Evolutionary conservation across 2,888 invertebrate species (phyloP).

Genomic region (Dorcus parallelipipedus): DNA sequence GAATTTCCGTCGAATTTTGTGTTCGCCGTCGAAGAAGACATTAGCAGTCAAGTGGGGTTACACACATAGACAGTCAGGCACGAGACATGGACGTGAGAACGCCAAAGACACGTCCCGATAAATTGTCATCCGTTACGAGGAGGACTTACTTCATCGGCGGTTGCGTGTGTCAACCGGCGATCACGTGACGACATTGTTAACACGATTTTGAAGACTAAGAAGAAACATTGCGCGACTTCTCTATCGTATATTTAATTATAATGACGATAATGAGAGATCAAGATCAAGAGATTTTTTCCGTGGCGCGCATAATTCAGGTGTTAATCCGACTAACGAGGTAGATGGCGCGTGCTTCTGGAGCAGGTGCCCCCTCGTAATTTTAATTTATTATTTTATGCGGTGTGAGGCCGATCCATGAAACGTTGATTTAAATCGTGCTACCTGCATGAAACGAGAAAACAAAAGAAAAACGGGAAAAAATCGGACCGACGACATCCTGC

Average conservation of each 20-base stretch:
- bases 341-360: conserved; percentile 28
- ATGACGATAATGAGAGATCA: too few relatives aligned
- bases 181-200: background rate
- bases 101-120: conserved; percentile 20
- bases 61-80: conserved; percentile 12
- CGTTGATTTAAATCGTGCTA: too few relatives aligned
- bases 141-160: background rate
- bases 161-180: background rate
- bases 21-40: background rate
- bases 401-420: too few relatives aligned
- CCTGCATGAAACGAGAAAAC: too few relatives aligned
- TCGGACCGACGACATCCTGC: too few relatives aligned
- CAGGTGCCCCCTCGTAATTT: conserved; percentile 24
- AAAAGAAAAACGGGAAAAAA: too few relatives aligned
- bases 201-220: background rate
- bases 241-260: too few relatives aligned
- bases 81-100: conserved; percentile 22
- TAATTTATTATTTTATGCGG: conserved; percentile 2
- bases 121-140: conserved; percentile 1
- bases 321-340: conserved; percentile 21
- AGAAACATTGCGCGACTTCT: too few relatives aligned
- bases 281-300: too few relatives aligned
- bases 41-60: background rate
- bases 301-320: conserved; percentile 12
- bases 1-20: too few relatives aligned